Evolutionary conservation across 2,113 vertebrate species (phyloP), one percentile per base, ranked within the genome.

Genomic region (Oreochromis niloticus): DNA sequence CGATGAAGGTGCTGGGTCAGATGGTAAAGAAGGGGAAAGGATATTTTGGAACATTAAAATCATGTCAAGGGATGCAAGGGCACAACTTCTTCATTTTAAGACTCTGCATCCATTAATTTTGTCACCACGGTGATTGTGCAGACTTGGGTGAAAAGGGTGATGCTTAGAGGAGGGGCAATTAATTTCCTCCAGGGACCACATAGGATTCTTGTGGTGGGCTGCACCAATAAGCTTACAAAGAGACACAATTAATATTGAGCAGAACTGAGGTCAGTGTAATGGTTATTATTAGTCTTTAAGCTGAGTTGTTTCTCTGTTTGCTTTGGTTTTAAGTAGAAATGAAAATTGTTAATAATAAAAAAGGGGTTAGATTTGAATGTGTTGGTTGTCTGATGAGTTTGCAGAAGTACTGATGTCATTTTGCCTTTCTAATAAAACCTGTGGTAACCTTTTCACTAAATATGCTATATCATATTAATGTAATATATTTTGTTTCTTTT

Each of bases 51-150:
- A 27, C 68, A 17, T 48, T 73, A 48, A 73, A 48, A 73, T 48
- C 43, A 27, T 46, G 39, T 73, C 22, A 46, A 46, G 0, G 12
- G 22, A 36, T 0, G 36, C 36, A 68, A 0, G 3, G 4, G 36
- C 46, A 46, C 14, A 73, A 4, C 3, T 27, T 27, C 22, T 43
- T 55, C 6, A 56, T 10, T 55, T 55, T 55, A 55, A 22, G 52
- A 55, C n/a, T 55, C 9, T 22, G 34, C n/a, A 68, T 13, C 6
- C 6, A 22, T 41, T 41, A 22, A 22, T 22, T 39, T 0, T n/a
- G 34, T 39, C 19, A 39, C 34, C 34, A 2, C 0, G 1, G 34
- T 41, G 63, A 24, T 68, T 68, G n/a, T 68, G 36, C 24, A 14
- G 61, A 12, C 17, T n/a, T 22, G 34, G 11, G n/a, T 41, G 36